Evolutionary conservation across 1,140 invertebrate genomes (phyloP).

Genomic region (Carcinoscorpius rotundicauda): DNA sequence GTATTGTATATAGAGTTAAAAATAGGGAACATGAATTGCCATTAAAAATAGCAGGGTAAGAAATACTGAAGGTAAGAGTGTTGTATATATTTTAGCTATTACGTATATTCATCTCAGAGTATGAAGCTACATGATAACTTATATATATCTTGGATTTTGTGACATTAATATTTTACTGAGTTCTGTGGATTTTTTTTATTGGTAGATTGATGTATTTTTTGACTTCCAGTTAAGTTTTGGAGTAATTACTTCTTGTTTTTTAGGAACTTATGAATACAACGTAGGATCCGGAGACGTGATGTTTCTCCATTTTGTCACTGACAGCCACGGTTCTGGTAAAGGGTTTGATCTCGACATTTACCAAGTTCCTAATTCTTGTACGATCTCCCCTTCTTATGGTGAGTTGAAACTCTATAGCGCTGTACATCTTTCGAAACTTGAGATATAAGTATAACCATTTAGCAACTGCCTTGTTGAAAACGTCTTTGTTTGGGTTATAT

Average conservation of each 20-base stretch:
- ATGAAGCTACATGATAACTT: too few species aligned
- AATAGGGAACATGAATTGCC: too few species aligned
- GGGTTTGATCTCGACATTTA: conserved; percentile 22
- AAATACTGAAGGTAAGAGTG: too few species aligned
- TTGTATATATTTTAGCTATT: too few species aligned
- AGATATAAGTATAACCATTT: too few species aligned
- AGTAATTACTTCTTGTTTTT: neutral
- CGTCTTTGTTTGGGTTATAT: too few species aligned
- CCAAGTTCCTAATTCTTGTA: conserved; percentile 22
- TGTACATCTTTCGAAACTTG: too few species aligned
- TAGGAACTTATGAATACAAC: conserved; percentile 19
- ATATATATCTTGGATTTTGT: neutral
- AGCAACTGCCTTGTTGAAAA: too few species aligned
- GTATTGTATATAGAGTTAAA: too few species aligned
- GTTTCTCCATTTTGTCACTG: conserved; percentile 19
- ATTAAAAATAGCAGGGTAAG: too few species aligned
- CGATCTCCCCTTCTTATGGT: conserved; percentile 12
- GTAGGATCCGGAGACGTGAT: conserved; percentile 14
- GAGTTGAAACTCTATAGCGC: neutral
- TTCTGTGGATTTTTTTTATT: neutral
- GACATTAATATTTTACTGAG: neutral
- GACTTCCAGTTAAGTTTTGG: neutral
- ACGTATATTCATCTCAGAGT: too few species aligned
- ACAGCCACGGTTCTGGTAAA: conserved; percentile 17
- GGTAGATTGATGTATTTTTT: neutral